Conservation (phyloP, 1,140 invertebrate species). For the Lasioglossum albipes region DNA sequence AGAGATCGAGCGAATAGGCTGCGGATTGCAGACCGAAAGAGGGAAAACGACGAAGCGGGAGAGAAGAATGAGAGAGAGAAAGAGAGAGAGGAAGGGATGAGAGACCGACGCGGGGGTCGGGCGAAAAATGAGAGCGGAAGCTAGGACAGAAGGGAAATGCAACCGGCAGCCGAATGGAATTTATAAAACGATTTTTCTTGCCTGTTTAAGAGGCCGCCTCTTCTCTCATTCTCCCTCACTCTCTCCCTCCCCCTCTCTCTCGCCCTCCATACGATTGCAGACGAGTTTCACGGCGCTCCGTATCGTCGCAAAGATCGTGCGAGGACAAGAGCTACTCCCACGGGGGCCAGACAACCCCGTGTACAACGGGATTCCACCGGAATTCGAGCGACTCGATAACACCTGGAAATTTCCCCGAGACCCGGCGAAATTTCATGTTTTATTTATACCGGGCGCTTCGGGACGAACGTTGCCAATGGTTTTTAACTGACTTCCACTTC, state of each 20-base stretch:
- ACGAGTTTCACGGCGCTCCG: constrained; percentile 37
- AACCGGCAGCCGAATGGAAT: constrained; percentile 56
- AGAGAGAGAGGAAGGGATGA: neutral
- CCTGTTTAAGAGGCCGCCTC: constrained; percentile 37
- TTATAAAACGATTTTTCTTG: constrained; percentile 67
- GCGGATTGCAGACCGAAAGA: constrained; percentile 52
- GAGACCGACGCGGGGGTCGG: neutral
- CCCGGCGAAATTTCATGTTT: too few relatives aligned
- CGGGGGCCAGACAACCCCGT: constrained; percentile 18
- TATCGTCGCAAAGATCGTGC: neutral
- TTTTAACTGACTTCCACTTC: too few relatives aligned
- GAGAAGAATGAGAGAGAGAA: constrained; percentile 3
- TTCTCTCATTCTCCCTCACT: constrained; percentile 28
- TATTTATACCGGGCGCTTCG: too few relatives aligned
- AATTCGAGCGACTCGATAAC: constrained; percentile 12
- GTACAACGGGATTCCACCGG: constrained; percentile 19
- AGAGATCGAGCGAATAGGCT: constrained; percentile 68
- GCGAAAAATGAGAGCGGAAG: constrained; percentile 47
- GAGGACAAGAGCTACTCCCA: constrained; percentile 29
- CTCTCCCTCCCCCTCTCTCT: neutral
- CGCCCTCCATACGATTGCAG: constrained; percentile 18
- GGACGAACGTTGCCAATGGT: too few relatives aligned
- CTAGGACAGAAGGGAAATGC: constrained; percentile 62
- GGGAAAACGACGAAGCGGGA: constrained; percentile 29
- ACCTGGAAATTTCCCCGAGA: neutral